Evolutionary conservation across 2,113 vertebrate species (phyloP).

Genomic region (Casuarius casuarius): DNA sequence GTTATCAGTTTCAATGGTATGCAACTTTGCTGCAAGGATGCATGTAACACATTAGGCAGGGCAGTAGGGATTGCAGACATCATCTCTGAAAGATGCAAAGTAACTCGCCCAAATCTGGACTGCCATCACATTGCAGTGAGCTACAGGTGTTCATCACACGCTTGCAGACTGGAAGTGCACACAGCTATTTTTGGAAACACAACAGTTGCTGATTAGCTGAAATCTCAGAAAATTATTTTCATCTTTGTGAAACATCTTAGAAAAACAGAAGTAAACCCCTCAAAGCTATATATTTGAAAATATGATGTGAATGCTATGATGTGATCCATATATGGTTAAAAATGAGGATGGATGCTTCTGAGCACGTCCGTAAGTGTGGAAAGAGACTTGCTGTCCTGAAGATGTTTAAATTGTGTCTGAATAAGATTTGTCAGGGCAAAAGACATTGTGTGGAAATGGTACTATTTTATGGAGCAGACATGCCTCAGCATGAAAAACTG

Average conservation of each 20-base stretch:
- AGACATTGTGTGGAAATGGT: not conserved
- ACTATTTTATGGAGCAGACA: not conserved
- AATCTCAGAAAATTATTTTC: not conserved
- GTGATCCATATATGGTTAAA: not conserved
- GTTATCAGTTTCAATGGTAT: not conserved
- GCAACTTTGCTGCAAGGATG: not conserved
- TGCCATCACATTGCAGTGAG: not conserved
- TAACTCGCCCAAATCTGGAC: not conserved
- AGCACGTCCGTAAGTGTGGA: not conserved
- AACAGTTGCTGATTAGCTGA: not conserved
- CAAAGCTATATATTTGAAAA: not conserved
- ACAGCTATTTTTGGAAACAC: not conserved
- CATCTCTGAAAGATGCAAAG: not conserved
- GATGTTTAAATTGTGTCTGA: not conserved
- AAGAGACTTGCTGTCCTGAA: not conserved
- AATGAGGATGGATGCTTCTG: not conserved
- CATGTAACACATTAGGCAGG: not conserved
- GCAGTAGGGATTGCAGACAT: not conserved
- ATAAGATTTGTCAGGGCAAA: not conserved
- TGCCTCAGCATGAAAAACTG: not conserved
- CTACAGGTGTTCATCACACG: not conserved
- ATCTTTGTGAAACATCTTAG: not conserved
- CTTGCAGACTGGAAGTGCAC: not conserved
- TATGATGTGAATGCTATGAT: not conserved
- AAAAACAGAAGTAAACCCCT: not conserved